These are phyloP conservation scores for Coleophora deauratella DNA, from an alignment of 2,888 invertebrate species.

Conservation along the genomic window DNA sequence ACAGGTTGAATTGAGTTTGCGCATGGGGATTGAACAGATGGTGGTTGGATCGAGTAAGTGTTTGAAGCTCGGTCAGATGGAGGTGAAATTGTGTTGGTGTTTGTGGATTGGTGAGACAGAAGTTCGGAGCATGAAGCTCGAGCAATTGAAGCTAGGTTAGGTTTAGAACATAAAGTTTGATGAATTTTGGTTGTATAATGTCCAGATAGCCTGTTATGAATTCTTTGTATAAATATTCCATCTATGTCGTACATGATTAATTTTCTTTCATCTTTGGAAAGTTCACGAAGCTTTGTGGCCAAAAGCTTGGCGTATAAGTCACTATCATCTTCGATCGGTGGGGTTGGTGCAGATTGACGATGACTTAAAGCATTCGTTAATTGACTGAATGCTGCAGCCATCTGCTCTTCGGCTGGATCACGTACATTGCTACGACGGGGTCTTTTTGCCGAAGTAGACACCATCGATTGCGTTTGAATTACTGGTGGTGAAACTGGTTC, in stretches of 20 bases:
- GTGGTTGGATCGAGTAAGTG: conserved; percentile 2
- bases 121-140: too few relatives aligned
- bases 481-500: too few relatives aligned
- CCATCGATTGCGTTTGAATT: too few relatives aligned
- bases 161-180: too few relatives aligned
- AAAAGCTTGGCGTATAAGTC: conserved; percentile 13
- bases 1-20: conserved; percentile 3
- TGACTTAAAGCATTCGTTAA: conserved; percentile 10
- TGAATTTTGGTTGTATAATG: too few relatives aligned
- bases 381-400: conserved; percentile 10
- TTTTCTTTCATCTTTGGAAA: conserved; percentile 14
- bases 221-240: conserved; percentile 12
- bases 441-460: too few relatives aligned
- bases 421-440: neutral
- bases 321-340: conserved; percentile 10
- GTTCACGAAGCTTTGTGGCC: conserved; percentile 17
- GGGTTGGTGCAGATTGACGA: conserved; percentile 3
- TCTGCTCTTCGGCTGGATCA: conserved; percentile 8
- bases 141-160: too few relatives aligned
- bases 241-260: conserved; percentile 16
- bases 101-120: too few relatives aligned
- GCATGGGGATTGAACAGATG: conserved; percentile 9
- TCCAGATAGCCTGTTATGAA: conserved; percentile 8
- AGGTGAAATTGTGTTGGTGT: too few relatives aligned
- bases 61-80: too few relatives aligned